A percentile compares a stretch with the other conserved stretches of the same genome.
Conservation (phyloP, 2,888 invertebrate species). For the Andrena camellia region DNA sequence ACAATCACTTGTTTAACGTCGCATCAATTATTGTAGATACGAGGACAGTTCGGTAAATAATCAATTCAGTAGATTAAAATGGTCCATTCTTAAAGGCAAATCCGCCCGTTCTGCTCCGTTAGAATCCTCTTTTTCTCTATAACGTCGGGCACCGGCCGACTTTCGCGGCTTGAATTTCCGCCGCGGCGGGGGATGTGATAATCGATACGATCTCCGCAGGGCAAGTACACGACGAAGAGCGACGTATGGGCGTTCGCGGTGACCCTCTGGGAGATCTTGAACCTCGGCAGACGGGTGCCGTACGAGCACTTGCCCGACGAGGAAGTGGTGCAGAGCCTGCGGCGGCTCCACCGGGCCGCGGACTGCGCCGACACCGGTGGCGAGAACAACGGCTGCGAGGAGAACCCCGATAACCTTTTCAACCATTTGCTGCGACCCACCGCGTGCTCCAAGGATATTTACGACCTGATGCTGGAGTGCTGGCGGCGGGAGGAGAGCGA, state of each 20-base stretch:
- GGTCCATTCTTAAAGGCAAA: background rate
- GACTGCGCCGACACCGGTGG: slow-evolving; percentile 79
- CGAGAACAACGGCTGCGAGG: slow-evolving; percentile 71
- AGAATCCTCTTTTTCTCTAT: background rate
- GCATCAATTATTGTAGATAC: no score
- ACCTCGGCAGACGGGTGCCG: slow-evolving; percentile 91
- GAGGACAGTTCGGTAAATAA: no score
- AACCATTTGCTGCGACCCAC: slow-evolving; percentile 89
- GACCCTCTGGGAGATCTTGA: slow-evolving; percentile 94
- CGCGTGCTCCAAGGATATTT: slow-evolving; percentile 92
- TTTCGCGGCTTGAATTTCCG: background rate
- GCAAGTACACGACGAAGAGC: slow-evolving; percentile 94
- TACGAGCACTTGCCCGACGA: slow-evolving; percentile 91
- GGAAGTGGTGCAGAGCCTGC: slow-evolving; percentile 93
- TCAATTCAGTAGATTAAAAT: no score
- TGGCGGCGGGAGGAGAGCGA: slow-evolving; percentile 92
- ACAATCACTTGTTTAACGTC: background rate
- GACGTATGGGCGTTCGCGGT: slow-evolving; percentile 97
- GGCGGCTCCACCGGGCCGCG: slow-evolving; percentile 89
- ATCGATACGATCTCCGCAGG: slow-evolving; percentile 82
- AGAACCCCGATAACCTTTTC: slow-evolving; percentile 83
- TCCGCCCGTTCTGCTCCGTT: background rate
- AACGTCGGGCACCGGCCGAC: background rate
- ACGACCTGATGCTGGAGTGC: slow-evolving; percentile 94
- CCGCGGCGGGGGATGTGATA: background rate